Base-by-base conservation (phyloP, 2,888 invertebrate genomes). In the Acholoe squamosa region DNA sequence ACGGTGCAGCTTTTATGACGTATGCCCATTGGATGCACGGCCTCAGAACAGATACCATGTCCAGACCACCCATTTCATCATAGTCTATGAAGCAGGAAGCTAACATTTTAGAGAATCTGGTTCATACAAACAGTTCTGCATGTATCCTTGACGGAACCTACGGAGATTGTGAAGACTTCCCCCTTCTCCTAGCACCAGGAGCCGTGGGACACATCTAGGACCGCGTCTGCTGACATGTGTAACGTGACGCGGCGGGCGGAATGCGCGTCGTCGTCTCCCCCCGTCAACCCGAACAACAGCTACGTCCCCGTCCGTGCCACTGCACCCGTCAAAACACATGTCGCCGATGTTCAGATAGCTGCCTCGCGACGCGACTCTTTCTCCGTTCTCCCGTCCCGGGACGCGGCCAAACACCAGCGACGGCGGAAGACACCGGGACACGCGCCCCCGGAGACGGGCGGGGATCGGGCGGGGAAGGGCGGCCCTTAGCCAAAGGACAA, bases 301-400 rank as follows among this genome's bases (percentile, higher is more conserved):
- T 31, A 33, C 77, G 28, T 31, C 33, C 31, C 22, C 31, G 77
- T 77, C 77, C 77, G 77, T 77, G 31, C 77, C 77, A 33, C 33
- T 33, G 77, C 77, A 77, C 77, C 77, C 77, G 77, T 77, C 77
- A 77, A 77, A 77, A 77, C 77, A 77, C 77, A 77, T 77, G 77
- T 77, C 33, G 77, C 77, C 33, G 67, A 77, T 77, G 77, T 33
- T 77, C 77, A 77, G 77, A 77, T 77, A 77, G 77, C 77, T 33
- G 77, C 31, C 77, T 7, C 31, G 33, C 77, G 22, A n/a, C 31
- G 7, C 77, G 33, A 12, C 33, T 28, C n/a, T n/a, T n/a, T n/a
- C n/a, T n/a, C n/a, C n/a, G n/a, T n/a, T n/a, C n/a, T n/a, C n/a
- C n/a, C n/a, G n/a, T n/a, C n/a, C n/a, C n/a, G n/a, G n/a, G n/a